Conservation (phyloP, 2,113 vertebrate species). For the Grus americana region DNA sequence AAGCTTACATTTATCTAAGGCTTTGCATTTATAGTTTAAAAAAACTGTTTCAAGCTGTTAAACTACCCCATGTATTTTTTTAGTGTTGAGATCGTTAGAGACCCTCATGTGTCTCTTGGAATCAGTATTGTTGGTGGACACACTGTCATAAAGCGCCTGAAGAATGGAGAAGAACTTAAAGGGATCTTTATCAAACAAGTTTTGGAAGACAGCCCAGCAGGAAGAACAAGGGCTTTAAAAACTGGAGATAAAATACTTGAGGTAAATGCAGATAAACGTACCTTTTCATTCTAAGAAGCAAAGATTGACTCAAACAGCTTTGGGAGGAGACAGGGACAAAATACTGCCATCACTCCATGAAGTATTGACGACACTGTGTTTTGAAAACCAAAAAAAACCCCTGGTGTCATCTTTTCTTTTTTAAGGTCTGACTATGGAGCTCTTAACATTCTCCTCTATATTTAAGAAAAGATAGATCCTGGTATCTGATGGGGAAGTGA, state of each 20-base stretch:
- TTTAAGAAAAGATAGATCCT: background rate
- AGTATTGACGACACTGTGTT: background rate
- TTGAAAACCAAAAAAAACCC: background rate
- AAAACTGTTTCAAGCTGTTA: constrained; percentile 24
- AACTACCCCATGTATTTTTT: background rate
- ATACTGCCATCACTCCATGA: background rate
- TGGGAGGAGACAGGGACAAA: background rate
- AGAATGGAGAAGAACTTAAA: constrained; percentile 95
- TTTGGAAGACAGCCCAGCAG: constrained; percentile 88
- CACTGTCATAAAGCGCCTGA: constrained; percentile 91
- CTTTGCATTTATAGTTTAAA: background rate
- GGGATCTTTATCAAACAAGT: constrained; percentile 99
- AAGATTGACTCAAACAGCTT: background rate
- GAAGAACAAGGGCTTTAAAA: constrained; percentile 84
- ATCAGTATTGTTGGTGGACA: constrained; percentile 98
- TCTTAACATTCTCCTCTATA: background rate
- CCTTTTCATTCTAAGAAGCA: constrained; percentile 2
- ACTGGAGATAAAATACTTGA: constrained; percentile 98
- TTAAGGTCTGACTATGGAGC: background rate
- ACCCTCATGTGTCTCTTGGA: constrained; percentile 86
- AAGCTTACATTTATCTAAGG: background rate
- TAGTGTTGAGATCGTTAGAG: constrained; percentile 91
- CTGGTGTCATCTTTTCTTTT: background rate
- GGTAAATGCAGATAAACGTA: constrained; percentile 74
- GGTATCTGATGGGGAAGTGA: background rate